These are phyloP conservation scores for Spialia ferax DNA, from an alignment of 2,888 invertebrate genomes.

Conservation along the genomic window DNA sequence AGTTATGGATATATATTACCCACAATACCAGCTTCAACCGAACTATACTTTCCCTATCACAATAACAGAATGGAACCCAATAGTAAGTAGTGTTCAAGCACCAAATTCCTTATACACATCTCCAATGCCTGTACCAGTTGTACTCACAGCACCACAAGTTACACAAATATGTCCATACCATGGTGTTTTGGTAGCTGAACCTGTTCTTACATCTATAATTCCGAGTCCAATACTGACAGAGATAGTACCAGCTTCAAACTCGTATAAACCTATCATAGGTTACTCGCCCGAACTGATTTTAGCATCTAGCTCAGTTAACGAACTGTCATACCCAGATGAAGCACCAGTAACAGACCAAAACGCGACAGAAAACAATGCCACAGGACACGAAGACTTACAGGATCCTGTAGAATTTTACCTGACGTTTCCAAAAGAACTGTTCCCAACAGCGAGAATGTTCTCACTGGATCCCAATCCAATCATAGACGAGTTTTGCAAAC, in stretches of 20 bases:
- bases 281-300: slow-evolving; percentile 33
- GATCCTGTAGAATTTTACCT: slow-evolving; percentile 60
- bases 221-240: slow-evolving; percentile 37
- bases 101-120: slow-evolving; percentile 43
- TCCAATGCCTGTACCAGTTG: slow-evolving; percentile 47
- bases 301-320: slow-evolving; percentile 14
- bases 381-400: not conserved
- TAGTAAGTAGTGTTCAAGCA: slow-evolving; percentile 44
- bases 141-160: slow-evolving; percentile 45
- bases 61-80: slow-evolving; percentile 50
- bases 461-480: slow-evolving; percentile 66
- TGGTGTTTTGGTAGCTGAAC: slow-evolving; percentile 39
- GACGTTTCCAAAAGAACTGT: slow-evolving; percentile 61
- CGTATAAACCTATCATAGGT: slow-evolving; percentile 19
- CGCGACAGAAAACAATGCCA: not conserved
- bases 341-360: slow-evolving; percentile 1
- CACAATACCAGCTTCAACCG: slow-evolving; percentile 45
- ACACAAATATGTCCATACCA: slow-evolving; percentile 49
- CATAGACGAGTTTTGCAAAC: slow-evolving; percentile 68
- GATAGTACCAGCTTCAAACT: slow-evolving; percentile 23
- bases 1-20: slow-evolving; percentile 47
- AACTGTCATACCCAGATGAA: slow-evolving; percentile 33
- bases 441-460: slow-evolving; percentile 63
- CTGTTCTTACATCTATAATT: slow-evolving; percentile 40
- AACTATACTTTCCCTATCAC: slow-evolving; percentile 42